A percentile compares a stretch with the other conserved stretches of the same genome.
Evolutionary conservation across 2,113 vertebrate species (phyloP).

Genomic region (Prunella himalayana): DNA sequence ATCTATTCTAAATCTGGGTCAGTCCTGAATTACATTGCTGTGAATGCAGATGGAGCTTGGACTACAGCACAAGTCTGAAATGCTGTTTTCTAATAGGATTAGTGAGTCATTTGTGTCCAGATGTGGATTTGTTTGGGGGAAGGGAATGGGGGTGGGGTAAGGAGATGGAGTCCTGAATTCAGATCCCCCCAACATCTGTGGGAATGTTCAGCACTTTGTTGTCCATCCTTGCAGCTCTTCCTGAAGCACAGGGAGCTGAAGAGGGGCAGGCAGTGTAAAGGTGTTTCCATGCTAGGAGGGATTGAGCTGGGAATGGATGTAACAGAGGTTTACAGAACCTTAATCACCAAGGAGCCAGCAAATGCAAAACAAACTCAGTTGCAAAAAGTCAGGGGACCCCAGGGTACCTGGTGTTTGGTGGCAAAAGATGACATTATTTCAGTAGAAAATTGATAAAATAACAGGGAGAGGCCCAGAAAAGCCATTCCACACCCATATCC

Average conservation of each 20-base stretch:
- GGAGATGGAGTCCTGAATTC: background rate
- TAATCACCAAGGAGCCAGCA: background rate
- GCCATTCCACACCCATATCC: background rate
- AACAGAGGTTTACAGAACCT: background rate
- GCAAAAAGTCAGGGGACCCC: background rate
- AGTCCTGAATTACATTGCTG: background rate
- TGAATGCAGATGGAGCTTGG: background rate
- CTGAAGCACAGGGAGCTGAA: background rate
- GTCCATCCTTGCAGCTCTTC: background rate
- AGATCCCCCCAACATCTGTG: background rate
- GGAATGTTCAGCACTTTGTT: background rate
- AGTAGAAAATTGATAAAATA: background rate
- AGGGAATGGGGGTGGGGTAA: background rate
- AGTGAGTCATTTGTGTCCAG: constrained; percentile 9
- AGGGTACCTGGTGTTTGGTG: background rate
- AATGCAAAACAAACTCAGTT: background rate
- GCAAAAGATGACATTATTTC: background rate
- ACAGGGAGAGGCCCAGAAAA: background rate
- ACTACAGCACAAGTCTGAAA: background rate
- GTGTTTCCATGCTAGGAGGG: background rate
- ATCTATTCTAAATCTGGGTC: background rate
- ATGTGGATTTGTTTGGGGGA: background rate
- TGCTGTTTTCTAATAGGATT: background rate
- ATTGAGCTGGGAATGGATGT: background rate
- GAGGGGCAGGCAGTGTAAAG: background rate